Evolutionary conservation across 2,888 invertebrate genomes (phyloP), one percentile per base, ranked within the genome.

Genomic region (Cyclophora punctaria): DNA sequence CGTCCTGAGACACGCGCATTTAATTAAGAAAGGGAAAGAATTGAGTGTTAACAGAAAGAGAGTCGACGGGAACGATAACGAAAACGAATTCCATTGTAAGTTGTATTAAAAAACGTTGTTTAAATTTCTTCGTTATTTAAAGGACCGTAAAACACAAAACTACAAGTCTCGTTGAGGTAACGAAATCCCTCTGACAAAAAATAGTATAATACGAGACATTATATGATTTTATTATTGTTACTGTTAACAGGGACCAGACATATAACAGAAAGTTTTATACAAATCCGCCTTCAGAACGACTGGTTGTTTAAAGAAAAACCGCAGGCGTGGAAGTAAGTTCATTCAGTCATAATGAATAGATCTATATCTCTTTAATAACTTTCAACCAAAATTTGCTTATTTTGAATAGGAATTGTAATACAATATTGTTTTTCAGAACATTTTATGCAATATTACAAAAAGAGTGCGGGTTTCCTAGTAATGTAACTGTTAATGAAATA

Each of bases 241-340:
- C 53, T 57, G 48, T 60, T 75, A 68, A 37, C 72, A 89, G 89
- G 89, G 89, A 75, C 86, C 2, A 83, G 80, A 64, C 80, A 88
- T 53, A 82, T 88, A 47, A 89, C 88, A 3, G 87, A 88, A 60
- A 73, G 80, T 3, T 88, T 89, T 52, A 84, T 89, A 61, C 87
- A 89, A 60, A 75, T 88, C 34, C 71, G 88, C 50, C 52, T 89
- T 47, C 88, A 88, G 65, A 78, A 89, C 53, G 89, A 89, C 55
- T 83, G 82, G 81, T 56, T 89, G 55, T 89, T 89, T 55, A 75
- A 78, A 57, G 78, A 82, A 58, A 79, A 74, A 54, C 81, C 83
- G 62, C 83, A 83, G 75, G 80, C 85, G 34, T 89, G 89, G 89
- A 83, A 78, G 89, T 89, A 68, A 78, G 85, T 70, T 47, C 1